Conservation (phyloP, 35 echinoderm and acorn worm genomes). For the Hemicentrotus pulcherrimus region DNA sequence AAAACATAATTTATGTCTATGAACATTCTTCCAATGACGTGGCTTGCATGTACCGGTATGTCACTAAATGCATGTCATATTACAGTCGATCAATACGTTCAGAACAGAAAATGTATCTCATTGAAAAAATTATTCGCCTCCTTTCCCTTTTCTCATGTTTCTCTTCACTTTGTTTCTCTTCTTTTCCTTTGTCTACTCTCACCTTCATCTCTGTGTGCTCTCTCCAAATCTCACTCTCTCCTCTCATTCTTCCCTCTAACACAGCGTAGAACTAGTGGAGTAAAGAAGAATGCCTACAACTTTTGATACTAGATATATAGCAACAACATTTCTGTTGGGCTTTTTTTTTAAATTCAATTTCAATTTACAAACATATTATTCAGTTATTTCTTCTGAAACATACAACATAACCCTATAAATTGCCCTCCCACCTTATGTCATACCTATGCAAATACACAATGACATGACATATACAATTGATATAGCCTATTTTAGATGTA, state of each 20-base stretch:
- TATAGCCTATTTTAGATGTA: slow-evolving; percentile 47
- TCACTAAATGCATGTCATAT: background rate
- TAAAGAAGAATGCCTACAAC: background rate
- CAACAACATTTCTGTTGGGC: slow-evolving; percentile 53
- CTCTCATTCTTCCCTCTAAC: no score
- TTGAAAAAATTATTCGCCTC: no score
- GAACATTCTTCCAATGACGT: background rate
- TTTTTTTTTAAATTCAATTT: slow-evolving; percentile 56
- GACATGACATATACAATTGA: slow-evolving; percentile 52
- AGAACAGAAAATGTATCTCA: background rate
- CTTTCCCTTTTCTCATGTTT: no score
- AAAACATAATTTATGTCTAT: background rate
- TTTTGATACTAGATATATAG: slow-evolving; percentile 12
- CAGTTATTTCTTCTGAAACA: slow-evolving; percentile 46
- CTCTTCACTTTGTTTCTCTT: no score
- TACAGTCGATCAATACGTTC: background rate
- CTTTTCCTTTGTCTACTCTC: no score
- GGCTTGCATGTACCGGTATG: background rate
- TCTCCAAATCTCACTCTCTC: no score
- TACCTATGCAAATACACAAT: slow-evolving; percentile 52
- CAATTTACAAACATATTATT: slow-evolving; percentile 57
- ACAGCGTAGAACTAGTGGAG: background rate
- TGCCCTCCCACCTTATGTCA: slow-evolving; percentile 27
- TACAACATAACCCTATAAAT: slow-evolving; percentile 49
- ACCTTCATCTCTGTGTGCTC: no score